Conservation (phyloP, 2,888 invertebrate genomes). For the Sycophila texana region DNA sequence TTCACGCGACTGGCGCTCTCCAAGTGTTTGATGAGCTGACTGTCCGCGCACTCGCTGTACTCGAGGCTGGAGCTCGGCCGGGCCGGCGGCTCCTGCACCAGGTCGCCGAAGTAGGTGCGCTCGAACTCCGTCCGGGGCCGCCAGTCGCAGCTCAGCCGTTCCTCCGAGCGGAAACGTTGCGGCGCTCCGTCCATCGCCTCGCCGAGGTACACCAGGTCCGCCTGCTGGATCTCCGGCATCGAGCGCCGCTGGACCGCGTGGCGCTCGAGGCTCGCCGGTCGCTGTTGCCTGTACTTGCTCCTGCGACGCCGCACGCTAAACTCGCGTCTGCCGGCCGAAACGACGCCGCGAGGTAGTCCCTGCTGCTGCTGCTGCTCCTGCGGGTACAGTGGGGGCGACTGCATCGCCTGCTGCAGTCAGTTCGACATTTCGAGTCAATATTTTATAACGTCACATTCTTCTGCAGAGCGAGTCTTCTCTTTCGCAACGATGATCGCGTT, state of each 20-base stretch:
- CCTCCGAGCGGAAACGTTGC: constrained; percentile 44
- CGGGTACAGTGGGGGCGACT: constrained; percentile 14
- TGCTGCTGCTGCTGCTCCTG: constrained; percentile 57
- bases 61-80: constrained; percentile 36
- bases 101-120: constrained; percentile 65
- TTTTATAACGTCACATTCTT: too few species aligned
- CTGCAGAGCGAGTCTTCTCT: too few species aligned
- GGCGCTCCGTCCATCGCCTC: constrained; percentile 12
- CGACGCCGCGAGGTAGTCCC: constrained; percentile 64
- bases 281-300: constrained; percentile 11
- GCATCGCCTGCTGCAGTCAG: constrained; percentile 49
- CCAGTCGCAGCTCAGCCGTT: constrained; percentile 61
- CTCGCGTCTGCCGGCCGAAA: constrained; percentile 52
- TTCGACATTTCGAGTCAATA: constrained; percentile 47
- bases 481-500: too few species aligned
- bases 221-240: constrained; percentile 66
- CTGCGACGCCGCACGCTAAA: constrained; percentile 32
- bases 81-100: constrained; percentile 30
- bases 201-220: constrained; percentile 63
- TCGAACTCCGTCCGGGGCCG: constrained; percentile 70
- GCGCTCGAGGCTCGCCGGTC: constrained; percentile 58
- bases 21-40: constrained; percentile 21
- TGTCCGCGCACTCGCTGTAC: constrained; percentile 56
- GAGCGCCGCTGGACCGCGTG: constrained; percentile 65
- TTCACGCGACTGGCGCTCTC: not conserved